Conservation (phyloP, 2,888 invertebrate genomes). For the Sisyra nigra region DNA sequence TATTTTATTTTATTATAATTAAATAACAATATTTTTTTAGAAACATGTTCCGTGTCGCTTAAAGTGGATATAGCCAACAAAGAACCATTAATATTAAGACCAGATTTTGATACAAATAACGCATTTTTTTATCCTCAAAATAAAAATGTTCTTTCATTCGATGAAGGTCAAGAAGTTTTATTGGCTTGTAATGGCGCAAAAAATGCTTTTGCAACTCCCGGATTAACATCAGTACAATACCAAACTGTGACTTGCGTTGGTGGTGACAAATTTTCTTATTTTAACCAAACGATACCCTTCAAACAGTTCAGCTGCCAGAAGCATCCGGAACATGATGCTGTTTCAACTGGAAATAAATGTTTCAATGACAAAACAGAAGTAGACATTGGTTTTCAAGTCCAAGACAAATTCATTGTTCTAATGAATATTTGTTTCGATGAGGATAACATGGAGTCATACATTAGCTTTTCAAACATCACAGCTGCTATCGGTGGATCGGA, state of each 20-base stretch:
- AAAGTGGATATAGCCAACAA: too few species aligned
- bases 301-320: conserved; percentile 20
- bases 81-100: too few species aligned
- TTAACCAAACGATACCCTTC: too few species aligned
- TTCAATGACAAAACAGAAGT: conserved; percentile 28
- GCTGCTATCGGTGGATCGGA: conserved; percentile 31
- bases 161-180: not conserved
- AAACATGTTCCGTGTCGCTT: too few species aligned
- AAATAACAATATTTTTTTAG: too few species aligned
- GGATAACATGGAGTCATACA: conserved; percentile 30
- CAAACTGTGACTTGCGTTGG: too few species aligned
- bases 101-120: too few species aligned
- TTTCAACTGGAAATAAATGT: conserved; percentile 28
- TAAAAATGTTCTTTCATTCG: not conserved
- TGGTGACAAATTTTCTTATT: too few species aligned
- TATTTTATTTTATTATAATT: too few species aligned
- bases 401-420: conserved; percentile 28
- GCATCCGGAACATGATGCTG: conserved; percentile 26
- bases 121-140: conserved; percentile 9
- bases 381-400: conserved; percentile 34
- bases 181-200: not conserved
- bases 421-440: conserved; percentile 39
- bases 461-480: conserved; percentile 33
- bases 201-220: not conserved
- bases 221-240: too few species aligned